A percentile compares a stretch with the other conserved stretches of the same genome.
Evolutionary conservation across 1,140 invertebrate genomes (phyloP).

Genomic region (Yoshiicerus persimilis): DNA sequence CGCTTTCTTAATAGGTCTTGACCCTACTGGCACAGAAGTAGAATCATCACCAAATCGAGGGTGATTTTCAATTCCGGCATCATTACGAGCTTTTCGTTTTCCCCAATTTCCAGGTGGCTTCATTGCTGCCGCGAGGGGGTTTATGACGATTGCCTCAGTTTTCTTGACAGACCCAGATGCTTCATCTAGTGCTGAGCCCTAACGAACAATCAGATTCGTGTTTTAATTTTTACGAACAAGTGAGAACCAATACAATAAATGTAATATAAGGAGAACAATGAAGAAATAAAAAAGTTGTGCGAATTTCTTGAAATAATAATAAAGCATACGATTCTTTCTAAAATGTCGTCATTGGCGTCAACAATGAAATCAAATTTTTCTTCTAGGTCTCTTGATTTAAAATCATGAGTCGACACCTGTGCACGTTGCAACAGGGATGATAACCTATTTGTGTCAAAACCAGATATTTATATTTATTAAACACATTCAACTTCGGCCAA

Average conservation of each 20-base stretch:
- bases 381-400: conserved; percentile 62
- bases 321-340: conserved; percentile 72
- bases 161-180: conserved; percentile 67
- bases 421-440: conserved; percentile 61
- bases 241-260: background rate
- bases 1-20: conserved; percentile 34
- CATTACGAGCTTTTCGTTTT: background rate
- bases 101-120: conserved; percentile 38
- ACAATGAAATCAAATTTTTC: conserved; percentile 73
- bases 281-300: background rate
- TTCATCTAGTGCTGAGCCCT: conserved; percentile 68
- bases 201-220: conserved; percentile 39
- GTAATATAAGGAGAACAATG: background rate
- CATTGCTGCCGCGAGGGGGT: conserved; percentile 47
- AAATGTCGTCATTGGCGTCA: conserved; percentile 75
- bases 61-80: conserved; percentile 6
- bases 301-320: background rate
- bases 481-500: too few species aligned
- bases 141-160: conserved; percentile 57
- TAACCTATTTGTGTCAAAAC: conserved; percentile 56
- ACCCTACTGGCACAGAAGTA: background rate
- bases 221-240: background rate
- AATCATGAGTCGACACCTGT: conserved; percentile 61
- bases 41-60: background rate
- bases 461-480: too few species aligned